These are phyloP conservation scores for Pangasianodon gigas DNA, from an alignment of 2,113 vertebrate species.

Conservation along the genomic window DNA sequence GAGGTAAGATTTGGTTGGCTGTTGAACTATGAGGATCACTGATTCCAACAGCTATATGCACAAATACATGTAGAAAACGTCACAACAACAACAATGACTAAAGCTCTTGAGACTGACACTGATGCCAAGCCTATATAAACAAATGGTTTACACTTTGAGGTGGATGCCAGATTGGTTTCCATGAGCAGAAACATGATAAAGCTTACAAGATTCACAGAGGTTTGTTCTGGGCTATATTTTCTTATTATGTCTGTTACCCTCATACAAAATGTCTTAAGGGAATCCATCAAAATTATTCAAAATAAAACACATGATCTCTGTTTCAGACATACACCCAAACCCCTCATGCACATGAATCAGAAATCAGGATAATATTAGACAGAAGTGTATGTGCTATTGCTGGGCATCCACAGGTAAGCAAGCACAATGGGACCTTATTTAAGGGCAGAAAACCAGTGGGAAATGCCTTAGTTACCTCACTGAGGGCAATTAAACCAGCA, in stretches of 20 bases:
- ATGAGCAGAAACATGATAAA: not conserved
- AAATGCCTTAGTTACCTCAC: conserved; percentile 13
- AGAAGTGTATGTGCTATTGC: not conserved
- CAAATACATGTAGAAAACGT: not conserved
- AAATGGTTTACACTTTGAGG: not conserved
- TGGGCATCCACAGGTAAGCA: not conserved
- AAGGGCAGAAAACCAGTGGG: not conserved
- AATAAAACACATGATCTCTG: not conserved
- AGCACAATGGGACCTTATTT: conserved; percentile 15
- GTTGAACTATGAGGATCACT: not conserved
- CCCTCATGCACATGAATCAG: not conserved
- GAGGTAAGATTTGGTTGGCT: not conserved
- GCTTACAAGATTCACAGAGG: not conserved
- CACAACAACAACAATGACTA: no score
- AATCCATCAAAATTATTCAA: conserved; percentile 11
- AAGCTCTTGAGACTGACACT: not conserved
- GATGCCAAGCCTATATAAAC: not conserved
- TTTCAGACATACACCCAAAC: not conserved
- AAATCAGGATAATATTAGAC: not conserved
- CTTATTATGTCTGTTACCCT: not conserved
- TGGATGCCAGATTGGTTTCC: not conserved
- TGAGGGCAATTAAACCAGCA: conserved; percentile 32
- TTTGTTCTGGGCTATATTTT: not conserved
- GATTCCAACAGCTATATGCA: not conserved
- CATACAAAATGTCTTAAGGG: not conserved